Conservation (phyloP, 2,888 invertebrate genomes). For the Tetheella fluctuosa region DNA sequence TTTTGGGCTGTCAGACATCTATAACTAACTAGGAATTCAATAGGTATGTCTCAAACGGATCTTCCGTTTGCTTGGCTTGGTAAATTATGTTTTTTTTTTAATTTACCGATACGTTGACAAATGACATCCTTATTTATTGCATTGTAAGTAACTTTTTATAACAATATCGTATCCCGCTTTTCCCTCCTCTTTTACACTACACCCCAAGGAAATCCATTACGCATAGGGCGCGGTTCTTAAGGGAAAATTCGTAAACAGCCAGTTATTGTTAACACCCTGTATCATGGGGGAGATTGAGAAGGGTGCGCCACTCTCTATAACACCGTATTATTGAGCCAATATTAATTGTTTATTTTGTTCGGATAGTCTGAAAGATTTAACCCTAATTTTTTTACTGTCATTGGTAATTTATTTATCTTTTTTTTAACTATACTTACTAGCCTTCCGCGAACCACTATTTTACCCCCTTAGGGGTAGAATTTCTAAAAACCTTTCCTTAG, state of each 20-base stretch:
- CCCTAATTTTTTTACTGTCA: neutral
- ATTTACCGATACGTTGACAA: no score
- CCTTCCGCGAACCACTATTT: no score
- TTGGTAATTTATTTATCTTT: neutral
- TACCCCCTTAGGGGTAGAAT: no score
- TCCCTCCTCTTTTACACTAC: neutral
- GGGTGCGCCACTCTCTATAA: slow-evolving; percentile 3
- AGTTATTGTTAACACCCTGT: slow-evolving; percentile 12
- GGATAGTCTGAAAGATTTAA: neutral
- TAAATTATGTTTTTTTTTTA: no score
- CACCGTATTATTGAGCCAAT: neutral
- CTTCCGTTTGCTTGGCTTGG: no score
- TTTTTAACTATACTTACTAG: no score
- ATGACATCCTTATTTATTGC: no score
- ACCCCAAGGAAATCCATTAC: slow-evolving; percentile 39
- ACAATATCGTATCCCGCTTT: neutral
- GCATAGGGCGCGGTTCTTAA: slow-evolving; percentile 23
- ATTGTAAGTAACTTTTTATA: no score
- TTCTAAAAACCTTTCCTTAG: no score
- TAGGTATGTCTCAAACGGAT: no score
- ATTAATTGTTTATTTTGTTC: slow-evolving; percentile 4
- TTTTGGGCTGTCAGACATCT: no score
- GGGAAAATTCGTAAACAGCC: slow-evolving; percentile 42
- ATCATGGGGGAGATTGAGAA: slow-evolving; percentile 8
- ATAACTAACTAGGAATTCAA: no score